A percentile compares a stretch with the other conserved stretches of the same genome.
These are phyloP conservation scores for Drosophila birchii DNA, from an alignment of 2,888 invertebrate genomes.

Conservation along the genomic window DNA sequence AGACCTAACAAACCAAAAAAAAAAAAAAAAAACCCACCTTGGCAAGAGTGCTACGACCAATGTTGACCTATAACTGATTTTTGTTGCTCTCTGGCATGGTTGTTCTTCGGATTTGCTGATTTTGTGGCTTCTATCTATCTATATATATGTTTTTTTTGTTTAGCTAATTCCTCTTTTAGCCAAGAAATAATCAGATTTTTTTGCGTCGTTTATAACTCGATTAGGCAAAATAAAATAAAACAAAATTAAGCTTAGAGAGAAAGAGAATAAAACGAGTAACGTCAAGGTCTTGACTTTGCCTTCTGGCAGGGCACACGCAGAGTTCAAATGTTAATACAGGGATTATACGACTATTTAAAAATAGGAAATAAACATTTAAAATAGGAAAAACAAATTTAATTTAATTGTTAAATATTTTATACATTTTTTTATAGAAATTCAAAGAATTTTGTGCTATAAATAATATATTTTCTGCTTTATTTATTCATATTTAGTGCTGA, in stretches of 20 bases:
- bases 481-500: not conserved
- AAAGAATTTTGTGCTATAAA: not conserved
- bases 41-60: conserved; percentile 60
- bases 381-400: not conserved
- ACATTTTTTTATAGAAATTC: no score
- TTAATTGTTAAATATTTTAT: no score
- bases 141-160: conserved; percentile 16
- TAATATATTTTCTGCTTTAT: accelerated
- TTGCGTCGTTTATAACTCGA: conserved; percentile 49
- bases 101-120: conserved; percentile 20
- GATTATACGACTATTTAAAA: conserved; percentile 33
- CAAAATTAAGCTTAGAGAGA: conserved; percentile 8
- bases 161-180: conserved; percentile 29
- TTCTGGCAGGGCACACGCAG: conserved; percentile 60
- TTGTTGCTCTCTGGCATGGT: conserved; percentile 17
- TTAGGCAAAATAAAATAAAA: conserved; percentile 42
- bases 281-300: conserved; percentile 70
- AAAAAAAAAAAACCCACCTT: conserved; percentile 42
- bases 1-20: conserved; percentile 10
- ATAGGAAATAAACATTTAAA: not conserved
- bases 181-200: conserved; percentile 39
- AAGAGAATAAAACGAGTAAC: conserved; percentile 42
- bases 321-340: conserved; percentile 53
- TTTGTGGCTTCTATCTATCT: conserved; percentile 14
- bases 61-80: conserved; percentile 71